These are phyloP conservation scores for Xenentodon cancila DNA, from an alignment of 2,797 vertebrate species.

Conservation along the genomic window DNA sequence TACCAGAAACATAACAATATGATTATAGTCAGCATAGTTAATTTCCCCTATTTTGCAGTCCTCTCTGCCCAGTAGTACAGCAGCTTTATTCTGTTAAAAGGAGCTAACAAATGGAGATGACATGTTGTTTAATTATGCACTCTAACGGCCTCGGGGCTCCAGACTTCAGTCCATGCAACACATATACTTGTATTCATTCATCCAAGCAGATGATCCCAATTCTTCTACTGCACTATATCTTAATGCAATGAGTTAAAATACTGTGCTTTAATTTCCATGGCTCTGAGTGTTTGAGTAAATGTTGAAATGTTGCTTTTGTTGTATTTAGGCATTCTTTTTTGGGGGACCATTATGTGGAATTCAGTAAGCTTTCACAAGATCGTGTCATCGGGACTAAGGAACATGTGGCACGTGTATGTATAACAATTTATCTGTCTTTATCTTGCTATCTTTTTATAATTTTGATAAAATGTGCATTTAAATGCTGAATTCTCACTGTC, in stretches of 20 bases:
- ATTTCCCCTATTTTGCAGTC: conserved; percentile 8
- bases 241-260: conserved; percentile 26
- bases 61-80: conserved; percentile 15
- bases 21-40: conserved; percentile 3
- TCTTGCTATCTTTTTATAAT: not conserved
- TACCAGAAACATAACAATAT: conserved; percentile 2
- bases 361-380: conserved; percentile 99
- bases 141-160: conserved; percentile 43
- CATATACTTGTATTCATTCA: conserved; percentile 44
- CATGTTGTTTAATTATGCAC: conserved; percentile 61
- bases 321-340: conserved; percentile 93
- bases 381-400: conserved; percentile 98
- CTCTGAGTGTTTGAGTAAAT: conserved; percentile 18
- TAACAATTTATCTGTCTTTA: conserved; percentile 34
- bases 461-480: not conserved
- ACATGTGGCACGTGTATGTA: conserved; percentile 95
- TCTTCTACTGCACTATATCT: conserved; percentile 28
- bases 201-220: conserved; percentile 22
- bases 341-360: conserved; percentile 98
- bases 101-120: conserved; percentile 40
- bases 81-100: conserved; percentile 41
- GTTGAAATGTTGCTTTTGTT: conserved; percentile 32
- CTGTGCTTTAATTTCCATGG: conserved; percentile 11
- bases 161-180: conserved; percentile 52
- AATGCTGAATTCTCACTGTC: not conserved